Percentiles rank a stretch among this genome's conserved stretches.
These are phyloP conservation scores for Okapia johnstoni DNA, from an alignment of 2,113 vertebrate species.

Conservation along the genomic window DNA sequence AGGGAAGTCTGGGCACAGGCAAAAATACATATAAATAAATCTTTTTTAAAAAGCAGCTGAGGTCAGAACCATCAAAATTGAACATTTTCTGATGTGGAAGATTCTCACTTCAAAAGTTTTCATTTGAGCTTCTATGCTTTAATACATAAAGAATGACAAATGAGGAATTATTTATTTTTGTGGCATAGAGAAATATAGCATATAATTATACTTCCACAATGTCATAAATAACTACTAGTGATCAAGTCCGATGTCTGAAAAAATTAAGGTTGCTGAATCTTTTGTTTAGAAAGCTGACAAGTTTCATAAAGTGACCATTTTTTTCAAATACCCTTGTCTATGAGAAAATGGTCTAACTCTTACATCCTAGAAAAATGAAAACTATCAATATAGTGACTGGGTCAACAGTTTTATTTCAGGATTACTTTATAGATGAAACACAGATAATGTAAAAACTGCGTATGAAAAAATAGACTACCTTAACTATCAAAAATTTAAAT, in stretches of 20 bases:
- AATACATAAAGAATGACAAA: slow-evolving; percentile 55
- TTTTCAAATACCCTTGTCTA: not conserved
- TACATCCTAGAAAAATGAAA: slow-evolving; percentile 9
- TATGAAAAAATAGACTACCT: not conserved
- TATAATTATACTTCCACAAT: slow-evolving; percentile 44
- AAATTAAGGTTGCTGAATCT: not conserved
- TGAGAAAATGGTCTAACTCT: not conserved
- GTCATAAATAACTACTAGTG: slow-evolving; percentile 55
- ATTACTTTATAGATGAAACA: not conserved
- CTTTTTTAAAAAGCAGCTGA: not conserved
- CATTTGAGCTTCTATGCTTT: slow-evolving; percentile 29
- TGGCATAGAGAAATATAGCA: slow-evolving; percentile 54
- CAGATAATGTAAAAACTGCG: not conserved
- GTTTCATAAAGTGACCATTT: not conserved
- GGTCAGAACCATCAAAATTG: slow-evolving; percentile 5
- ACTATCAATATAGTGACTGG: not conserved
- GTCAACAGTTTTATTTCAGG: not conserved
- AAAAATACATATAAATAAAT: not conserved
- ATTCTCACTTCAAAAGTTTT: slow-evolving; percentile 28
- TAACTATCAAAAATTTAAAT: not conserved
- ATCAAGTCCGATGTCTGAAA: slow-evolving; percentile 24
- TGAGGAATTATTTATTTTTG: slow-evolving; percentile 55
- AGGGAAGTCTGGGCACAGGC: not conserved
- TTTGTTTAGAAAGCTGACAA: slow-evolving; percentile 8
- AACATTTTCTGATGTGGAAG: slow-evolving; percentile 59